Base-by-base conservation (phyloP, 2,113 vertebrate species). In the Gavialis gangeticus region DNA sequence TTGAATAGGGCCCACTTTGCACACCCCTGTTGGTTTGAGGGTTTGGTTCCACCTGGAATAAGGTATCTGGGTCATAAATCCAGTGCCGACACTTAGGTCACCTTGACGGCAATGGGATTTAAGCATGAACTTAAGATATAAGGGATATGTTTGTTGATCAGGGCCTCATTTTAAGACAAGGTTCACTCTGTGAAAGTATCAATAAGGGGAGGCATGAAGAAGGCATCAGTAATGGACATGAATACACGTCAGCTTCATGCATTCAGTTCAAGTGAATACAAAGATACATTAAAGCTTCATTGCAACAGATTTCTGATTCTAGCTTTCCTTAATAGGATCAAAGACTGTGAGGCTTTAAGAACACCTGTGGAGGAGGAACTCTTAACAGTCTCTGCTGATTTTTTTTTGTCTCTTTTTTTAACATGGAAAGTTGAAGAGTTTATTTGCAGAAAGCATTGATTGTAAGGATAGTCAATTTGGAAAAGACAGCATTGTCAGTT, bases 401-500 rank as follows among this genome's bases (percentile, higher is more conserved):
- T 56, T 37, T 90, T 67, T 12, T 84, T 62, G 75, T 67, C 57
- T 60, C 84, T 22, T 75, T 82, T 92, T 91, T 83, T 89, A 86
- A 93, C 92, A 77, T 85, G 88, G 73, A 94, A 94, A 90, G 56
- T 82, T 73, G 78, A 95, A 91, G n/a, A 77, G 86, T 80, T 95
- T 93, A 84, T 91, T 96, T 95, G 93, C 76, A 88, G 78, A 87
- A 93, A 88, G 56, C 91, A 90, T 91, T 95, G 84, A 89, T 88
- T 96, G 79, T 59, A 75, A 82, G 75, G 15, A 87, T 90, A 10
- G 22, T 84, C 54, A 16, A 62, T 92, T 84, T 92, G 37, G 34
- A 21, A 93, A 86, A 55, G 91, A 93, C 96, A 88, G 88, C 87
- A 94, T 96, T 96, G 93, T 95, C 91, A 93, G 90, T 90, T 93